A percentile compares a stretch with the other conserved stretches of the same genome.
phyloP scores from a whole-genome alignment of 2,797 vertebrate genomes.

The Thalassophryne amazonica region DNA sequence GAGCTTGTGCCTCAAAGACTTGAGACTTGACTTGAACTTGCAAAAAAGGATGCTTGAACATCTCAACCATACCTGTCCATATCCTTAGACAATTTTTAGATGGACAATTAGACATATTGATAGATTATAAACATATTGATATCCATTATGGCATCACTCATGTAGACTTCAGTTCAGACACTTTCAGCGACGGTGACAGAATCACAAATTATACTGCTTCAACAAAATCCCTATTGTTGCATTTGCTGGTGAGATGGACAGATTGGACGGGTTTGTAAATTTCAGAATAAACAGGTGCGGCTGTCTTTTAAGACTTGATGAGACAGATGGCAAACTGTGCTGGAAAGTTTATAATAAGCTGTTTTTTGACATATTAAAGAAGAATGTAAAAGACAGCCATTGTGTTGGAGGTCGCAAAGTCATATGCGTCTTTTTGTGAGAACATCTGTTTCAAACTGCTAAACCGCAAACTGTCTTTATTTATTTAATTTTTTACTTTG shows the following conservation, averaged over 20 bases:
- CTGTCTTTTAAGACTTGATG: constrained; percentile 11
- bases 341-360: constrained; percentile 21
- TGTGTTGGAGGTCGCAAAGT: constrained; percentile 24
- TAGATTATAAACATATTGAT: no score
- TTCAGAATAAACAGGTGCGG: constrained; percentile 30
- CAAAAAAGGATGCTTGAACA: no score
- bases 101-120: no score
- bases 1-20: no score
- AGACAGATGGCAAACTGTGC: constrained; percentile 49
- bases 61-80: no score
- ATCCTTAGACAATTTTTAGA: no score
- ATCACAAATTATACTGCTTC: neutral
- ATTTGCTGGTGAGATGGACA: constrained; percentile 16
- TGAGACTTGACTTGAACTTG: no score
- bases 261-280: constrained; percentile 15
- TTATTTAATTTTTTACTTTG: neutral
- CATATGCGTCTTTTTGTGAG: constrained; percentile 19
- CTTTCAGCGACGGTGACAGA: accelerated
- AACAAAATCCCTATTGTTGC: neutral
- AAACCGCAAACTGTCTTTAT: neutral
- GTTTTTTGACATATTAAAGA: constrained; percentile 28
- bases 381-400: constrained; percentile 10
- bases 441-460: constrained; percentile 35
- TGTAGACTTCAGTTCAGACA: no score
- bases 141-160: no score